phyloP scores from a whole-genome alignment of 2,888 invertebrate species.

The Drosophila nr. perissopoda region DNA sequence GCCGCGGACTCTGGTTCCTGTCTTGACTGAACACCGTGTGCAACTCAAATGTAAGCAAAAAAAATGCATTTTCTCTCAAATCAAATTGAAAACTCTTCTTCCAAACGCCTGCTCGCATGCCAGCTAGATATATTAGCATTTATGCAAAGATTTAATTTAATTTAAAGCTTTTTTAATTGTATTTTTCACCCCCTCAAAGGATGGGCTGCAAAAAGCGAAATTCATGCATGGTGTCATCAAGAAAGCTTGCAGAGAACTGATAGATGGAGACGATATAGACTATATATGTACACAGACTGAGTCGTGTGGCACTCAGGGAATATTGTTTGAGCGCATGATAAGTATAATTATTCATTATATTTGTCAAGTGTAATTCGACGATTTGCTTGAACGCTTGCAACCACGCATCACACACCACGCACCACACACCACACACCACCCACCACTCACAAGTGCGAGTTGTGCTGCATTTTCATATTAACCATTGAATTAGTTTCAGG shows the following conservation, averaged over 20 bases:
- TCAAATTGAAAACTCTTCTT: neutral
- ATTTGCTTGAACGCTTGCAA: neutral
- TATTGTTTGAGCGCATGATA: neutral
- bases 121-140: neutral
- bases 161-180: no score
- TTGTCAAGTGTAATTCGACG: neutral
- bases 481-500: slow-evolving; percentile 55
- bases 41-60: neutral
- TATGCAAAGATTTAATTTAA: no score
- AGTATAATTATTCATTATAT: neutral
- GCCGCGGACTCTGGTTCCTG: slow-evolving; percentile 7
- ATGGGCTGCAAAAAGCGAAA: no score
- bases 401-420: no score
- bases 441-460: no score
- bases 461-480: slow-evolving; percentile 55
- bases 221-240: no score
- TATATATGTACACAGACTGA: neutral
- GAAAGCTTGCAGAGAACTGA: no score
- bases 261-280: neutral
- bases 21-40: slow-evolving; percentile 11
- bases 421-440: no score
- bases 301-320: neutral
- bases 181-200: no score
- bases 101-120: neutral
- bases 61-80: neutral